These are phyloP conservation scores for Drosophila nigricruria DNA, from an alignment of 2,888 invertebrate species.

Conservation along the genomic window DNA sequence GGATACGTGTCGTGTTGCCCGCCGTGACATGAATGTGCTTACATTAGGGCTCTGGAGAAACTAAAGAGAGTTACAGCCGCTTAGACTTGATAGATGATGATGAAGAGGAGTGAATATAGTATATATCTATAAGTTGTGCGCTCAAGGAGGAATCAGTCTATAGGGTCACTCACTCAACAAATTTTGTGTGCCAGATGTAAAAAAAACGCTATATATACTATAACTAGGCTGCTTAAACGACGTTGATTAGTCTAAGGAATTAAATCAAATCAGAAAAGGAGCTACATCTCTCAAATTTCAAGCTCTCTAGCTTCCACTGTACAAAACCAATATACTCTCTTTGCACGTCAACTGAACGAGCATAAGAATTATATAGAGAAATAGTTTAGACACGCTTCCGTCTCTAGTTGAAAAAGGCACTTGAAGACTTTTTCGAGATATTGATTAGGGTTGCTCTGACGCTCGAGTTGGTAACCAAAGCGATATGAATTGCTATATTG, in stretches of 20 bases:
- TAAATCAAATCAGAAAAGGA: no score
- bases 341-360: not conserved
- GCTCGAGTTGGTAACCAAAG: conserved; percentile 31
- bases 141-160: not conserved
- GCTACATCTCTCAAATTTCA: not conserved
- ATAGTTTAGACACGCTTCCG: conserved; percentile 5
- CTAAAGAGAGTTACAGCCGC: not conserved
- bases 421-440: conserved; percentile 70
- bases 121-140: not conserved
- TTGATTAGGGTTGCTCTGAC: conserved; percentile 65
- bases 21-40: not conserved
- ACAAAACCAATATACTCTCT: conserved; percentile 1
- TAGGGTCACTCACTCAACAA: not conserved
- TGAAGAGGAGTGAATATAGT: not conserved
- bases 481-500: conserved; percentile 56
- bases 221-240: no score
- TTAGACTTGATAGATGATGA: not conserved
- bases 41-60: not conserved
- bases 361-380: not conserved
- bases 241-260: no score
- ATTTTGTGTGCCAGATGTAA: not conserved
- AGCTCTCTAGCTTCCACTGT: not conserved
- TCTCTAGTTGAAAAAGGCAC: conserved; percentile 46
- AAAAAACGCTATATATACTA: no score
- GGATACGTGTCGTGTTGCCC: not conserved